Evolutionary conservation across 2,888 invertebrate species (phyloP), one percentile per base, ranked within the genome.

Genomic region (Sphaerophoria rueppellii): DNA sequence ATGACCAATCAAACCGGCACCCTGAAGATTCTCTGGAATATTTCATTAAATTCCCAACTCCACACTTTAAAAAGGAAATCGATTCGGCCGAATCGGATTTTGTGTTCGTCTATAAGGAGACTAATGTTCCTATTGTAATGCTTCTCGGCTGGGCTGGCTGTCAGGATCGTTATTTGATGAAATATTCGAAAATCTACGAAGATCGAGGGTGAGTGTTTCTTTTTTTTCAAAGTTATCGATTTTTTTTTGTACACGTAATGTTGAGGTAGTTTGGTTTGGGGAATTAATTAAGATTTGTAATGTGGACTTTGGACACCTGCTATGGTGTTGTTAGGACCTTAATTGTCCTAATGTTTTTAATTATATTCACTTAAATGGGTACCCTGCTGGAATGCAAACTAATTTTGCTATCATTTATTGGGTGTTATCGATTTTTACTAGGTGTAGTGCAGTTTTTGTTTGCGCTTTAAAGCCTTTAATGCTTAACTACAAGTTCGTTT

Each of bases 81-180:
- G 88, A 88, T 48, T 87, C 89, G 0, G 87, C 88, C 0, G 91
- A 91, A 73, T 89, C 89, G 61, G 93, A 93, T 88, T 94, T 93
- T 89, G 93, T 93, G 46, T 93, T 94, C 88, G 93, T 93, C 74
- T 93, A 93, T 86, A 93, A 94, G 88, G 94, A 94, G 87, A 93
- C 93, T 55, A 94, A 94, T 89, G 92, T 94, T 87, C 95, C 96
- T 50, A 94, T 96, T 61, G 94, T 96, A 40, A 91, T 96, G 85
- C 91, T 96, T 16, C 93, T 96, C 82, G 96, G 96, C 46, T 96
- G 96, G 96, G 95, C 95, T 65, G 96, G 96, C 50, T 95, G 96
- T 90, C 93, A 95, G 90, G 96, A 96, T 91, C 94, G 95, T 89
- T 95, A 96, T 90, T 91, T 96, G 71, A 94, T 95, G 88, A 96